Conservation (phyloP, 2,113 vertebrate genomes). For the Mesembrinibis cayennensis region DNA sequence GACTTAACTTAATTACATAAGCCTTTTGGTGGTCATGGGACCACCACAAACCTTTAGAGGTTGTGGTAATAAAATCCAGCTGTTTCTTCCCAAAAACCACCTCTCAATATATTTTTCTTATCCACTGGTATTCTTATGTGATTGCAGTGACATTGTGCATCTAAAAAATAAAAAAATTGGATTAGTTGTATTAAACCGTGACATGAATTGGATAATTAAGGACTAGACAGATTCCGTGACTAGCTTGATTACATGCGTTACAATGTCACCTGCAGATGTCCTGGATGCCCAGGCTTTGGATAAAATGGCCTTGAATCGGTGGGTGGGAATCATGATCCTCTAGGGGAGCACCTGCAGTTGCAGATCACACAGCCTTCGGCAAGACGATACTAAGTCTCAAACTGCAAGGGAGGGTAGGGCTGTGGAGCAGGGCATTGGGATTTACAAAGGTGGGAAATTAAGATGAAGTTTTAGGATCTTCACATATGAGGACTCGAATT, state of each 20-base stretch:
- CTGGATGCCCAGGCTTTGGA: not conserved
- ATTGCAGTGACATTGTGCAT: not conserved
- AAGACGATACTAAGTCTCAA: not conserved
- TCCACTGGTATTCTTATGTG: not conserved
- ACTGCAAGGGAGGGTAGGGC: not conserved
- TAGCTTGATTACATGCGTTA: not conserved
- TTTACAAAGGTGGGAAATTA: not conserved
- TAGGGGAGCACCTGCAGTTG: not conserved
- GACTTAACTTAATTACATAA: constrained; percentile 60
- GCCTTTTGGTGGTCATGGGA: constrained; percentile 36
- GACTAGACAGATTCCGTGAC: not conserved
- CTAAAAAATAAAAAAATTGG: not conserved
- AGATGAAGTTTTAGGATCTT: not conserved
- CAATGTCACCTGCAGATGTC: not conserved
- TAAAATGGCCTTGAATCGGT: not conserved
- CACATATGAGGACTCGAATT: not conserved
- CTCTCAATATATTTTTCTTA: not conserved
- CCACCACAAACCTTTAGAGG: constrained; percentile 47
- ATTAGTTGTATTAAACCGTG: constrained; percentile 16
- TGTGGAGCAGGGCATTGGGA: not conserved
- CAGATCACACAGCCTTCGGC: not conserved
- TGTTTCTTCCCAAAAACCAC: constrained; percentile 50
- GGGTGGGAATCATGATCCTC: not conserved
- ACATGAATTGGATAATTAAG: constrained; percentile 16
- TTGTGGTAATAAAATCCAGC: constrained; percentile 63